Evolutionary conservation across 1,140 invertebrate species (phyloP), one percentile per base, ranked within the genome.

Genomic region (Agrilus planipennis): DNA sequence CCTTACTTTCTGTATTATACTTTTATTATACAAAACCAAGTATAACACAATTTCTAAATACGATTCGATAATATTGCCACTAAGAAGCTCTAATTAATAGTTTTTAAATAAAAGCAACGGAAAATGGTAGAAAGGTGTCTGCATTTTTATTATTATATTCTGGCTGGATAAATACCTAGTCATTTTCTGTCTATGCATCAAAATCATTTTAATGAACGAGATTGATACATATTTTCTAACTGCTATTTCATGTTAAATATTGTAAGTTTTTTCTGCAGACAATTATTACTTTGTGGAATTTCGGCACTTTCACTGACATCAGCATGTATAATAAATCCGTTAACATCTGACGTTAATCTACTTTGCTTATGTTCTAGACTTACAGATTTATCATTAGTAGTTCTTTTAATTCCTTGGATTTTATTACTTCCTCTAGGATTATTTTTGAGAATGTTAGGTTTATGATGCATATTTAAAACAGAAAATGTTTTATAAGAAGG

Each of bases 241-340:
- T 5, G 6, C 14, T 27, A 30, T 17, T 39, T 39, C 38, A 39
- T 39, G 31, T 39, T 39, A 18, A 39, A 30, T 30, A 39, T 19
- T 19, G 27, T 20, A 11, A 39, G 12, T 30, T 39, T 39, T n/a
- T 39, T 28, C 11, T 39, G 38, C 20, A 39, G 19, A 18, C 25
- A 39, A 39, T 39, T 39, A 39, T 39, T 39, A 6, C 10, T 9
- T 30, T 39, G 38, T 12, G 38, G 38, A 20, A 18, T 17, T n/a
- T 39, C 38, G 9, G 38, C 19, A 15, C n/a, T 14, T 19, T 39
- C 38, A 30, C 27, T 39, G n/a, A 39, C 38, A 12, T 39, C 38
- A n/a, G 38, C 38, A 28, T 39, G 38, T 4, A 39, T 17, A 10
- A 39, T 39, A 39, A 39, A 39, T 2, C 38, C 38, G 11, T 39